These are phyloP conservation scores for Bombus superbus DNA, from an alignment of 1,140 invertebrate genomes.

Conservation along the genomic window DNA sequence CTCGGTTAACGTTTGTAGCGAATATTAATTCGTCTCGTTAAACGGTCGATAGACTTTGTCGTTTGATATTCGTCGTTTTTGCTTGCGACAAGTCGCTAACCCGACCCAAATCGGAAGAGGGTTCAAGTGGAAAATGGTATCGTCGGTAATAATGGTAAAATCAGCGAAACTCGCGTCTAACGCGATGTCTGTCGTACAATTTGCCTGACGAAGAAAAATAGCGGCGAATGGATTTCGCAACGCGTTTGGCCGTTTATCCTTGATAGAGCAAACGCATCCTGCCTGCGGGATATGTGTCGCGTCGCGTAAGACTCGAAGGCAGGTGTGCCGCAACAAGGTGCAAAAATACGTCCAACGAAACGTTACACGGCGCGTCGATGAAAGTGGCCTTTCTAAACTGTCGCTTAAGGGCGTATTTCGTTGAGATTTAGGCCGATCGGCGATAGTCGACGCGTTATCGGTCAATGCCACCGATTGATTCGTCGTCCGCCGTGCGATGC, in stretches of 20 bases:
- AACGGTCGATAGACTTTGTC: no score
- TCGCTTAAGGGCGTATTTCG: conserved; percentile 20
- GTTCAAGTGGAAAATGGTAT: no score
- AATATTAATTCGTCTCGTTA: no score
- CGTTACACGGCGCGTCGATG: conserved; percentile 27
- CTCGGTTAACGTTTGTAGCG: no score
- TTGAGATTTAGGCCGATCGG: conserved; percentile 6
- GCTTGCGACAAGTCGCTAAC: background rate
- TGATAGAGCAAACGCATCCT: conserved; percentile 47
- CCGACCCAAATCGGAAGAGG: background rate
- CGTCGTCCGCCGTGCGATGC: background rate
- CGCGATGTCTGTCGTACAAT: background rate
- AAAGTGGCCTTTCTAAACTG: conserved; percentile 53
- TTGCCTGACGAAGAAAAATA: conserved; percentile 2
- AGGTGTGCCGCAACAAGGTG: conserved; percentile 26
- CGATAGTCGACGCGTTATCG: conserved; percentile 30
- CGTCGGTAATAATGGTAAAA: background rate
- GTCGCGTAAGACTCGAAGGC: conserved; percentile 41
- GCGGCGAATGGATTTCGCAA: conserved; percentile 39
- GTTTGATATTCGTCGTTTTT: no score
- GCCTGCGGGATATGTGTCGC: conserved; percentile 45
- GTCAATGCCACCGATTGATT: conserved; percentile 14
- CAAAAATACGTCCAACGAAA: conserved; percentile 16
- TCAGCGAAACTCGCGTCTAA: background rate
- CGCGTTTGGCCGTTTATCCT: conserved; percentile 32